Percentiles rank a stretch among this genome's conserved stretches.
Conservation (phyloP, 2,888 invertebrate genomes). For the Heteromurus nitidus region DNA sequence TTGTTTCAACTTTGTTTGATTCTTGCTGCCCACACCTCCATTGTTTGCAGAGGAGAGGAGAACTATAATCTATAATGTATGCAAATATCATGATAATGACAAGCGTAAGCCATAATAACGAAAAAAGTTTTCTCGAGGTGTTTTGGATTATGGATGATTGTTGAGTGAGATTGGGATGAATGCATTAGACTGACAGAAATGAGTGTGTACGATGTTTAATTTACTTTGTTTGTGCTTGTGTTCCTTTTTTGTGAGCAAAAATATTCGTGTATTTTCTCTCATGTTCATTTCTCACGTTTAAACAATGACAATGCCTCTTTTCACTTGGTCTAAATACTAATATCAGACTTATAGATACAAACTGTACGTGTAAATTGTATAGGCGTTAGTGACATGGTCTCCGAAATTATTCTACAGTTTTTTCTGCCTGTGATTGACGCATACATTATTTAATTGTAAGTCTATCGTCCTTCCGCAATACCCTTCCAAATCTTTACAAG, state of each 20-base stretch:
- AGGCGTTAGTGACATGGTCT: too few species aligned
- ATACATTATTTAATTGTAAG: too few species aligned
- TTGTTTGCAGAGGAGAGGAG: neutral
- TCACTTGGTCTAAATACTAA: neutral
- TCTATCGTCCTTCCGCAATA: too few species aligned
- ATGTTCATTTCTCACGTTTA: neutral
- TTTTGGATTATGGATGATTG: neutral
- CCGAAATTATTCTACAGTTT: too few species aligned
- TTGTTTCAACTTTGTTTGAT: neutral
- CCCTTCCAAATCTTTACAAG: too few species aligned
- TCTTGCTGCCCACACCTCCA: neutral
- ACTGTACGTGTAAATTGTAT: neutral
- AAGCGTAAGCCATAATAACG: too few species aligned
- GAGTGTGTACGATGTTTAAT: too few species aligned
- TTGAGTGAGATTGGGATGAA: neutral
- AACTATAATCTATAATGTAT: neutral
- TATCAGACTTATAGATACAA: neutral
- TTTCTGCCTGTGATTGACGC: too few species aligned
- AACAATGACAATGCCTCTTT: neutral
- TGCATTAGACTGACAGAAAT: neutral
- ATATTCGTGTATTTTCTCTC: neutral
- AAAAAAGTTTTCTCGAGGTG: too few species aligned
- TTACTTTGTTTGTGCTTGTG: too few species aligned
- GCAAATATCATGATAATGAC: neutral
- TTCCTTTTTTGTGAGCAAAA: too few species aligned